Conservation (phyloP, 2,113 vertebrate genomes). For the Serinus canaria region DNA sequence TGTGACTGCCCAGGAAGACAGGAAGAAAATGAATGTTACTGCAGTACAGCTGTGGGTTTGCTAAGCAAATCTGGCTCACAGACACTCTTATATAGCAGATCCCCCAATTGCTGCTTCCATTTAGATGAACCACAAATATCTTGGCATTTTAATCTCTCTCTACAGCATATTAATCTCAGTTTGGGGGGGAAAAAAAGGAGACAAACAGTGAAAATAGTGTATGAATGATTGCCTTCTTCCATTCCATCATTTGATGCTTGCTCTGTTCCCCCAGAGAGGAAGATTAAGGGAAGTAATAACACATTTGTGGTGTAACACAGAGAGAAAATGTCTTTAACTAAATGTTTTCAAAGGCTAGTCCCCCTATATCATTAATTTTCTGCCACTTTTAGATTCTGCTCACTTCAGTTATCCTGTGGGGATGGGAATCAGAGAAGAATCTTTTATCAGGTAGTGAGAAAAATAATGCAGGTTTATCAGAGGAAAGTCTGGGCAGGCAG, state of each 20-base stretch:
- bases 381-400: neutral
- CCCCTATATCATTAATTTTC: neutral
- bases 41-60: constrained; percentile 2
- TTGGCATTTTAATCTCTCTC: constrained; percentile 12
- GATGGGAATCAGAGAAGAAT: neutral
- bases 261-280: neutral
- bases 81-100: neutral
- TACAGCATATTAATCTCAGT: neutral
- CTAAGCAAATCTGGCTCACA: neutral
- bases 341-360: neutral
- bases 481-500: neutral
- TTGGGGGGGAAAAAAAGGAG: neutral
- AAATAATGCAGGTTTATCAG: neutral
- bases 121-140: constrained; percentile 39
- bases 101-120: neutral
- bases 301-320: neutral
- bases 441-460: neutral
- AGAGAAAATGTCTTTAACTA: neutral
- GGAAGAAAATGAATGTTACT: neutral
- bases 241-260: neutral
- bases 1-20: neutral
- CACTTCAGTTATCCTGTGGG: neutral
- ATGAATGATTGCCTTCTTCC: neutral
- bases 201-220: neutral
- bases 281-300: neutral